These are phyloP conservation scores for Girardia tigrina DNA, from an alignment of 2,888 invertebrate species.

Conservation along the genomic window DNA sequence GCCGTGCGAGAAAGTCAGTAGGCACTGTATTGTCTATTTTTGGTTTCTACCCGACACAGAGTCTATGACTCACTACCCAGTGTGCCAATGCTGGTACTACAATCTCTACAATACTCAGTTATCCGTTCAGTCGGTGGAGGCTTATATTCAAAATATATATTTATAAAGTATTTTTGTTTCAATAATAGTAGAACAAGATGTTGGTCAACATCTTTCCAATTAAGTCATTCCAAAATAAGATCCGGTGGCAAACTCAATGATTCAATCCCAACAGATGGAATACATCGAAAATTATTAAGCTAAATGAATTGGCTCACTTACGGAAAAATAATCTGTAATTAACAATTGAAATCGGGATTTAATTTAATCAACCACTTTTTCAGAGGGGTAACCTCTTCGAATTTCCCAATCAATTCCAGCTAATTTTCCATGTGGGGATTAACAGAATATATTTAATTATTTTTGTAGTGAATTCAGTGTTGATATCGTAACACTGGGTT, in stretches of 20 bases:
- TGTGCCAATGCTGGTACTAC: too few species aligned
- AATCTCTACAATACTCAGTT: too few species aligned
- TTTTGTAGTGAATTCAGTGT: constrained; percentile 20
- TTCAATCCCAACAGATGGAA: neutral
- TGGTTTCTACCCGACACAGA: too few species aligned
- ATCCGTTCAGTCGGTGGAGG: too few species aligned
- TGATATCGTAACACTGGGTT: constrained; percentile 23
- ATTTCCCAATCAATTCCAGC: constrained; percentile 20
- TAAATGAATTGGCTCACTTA: constrained; percentile 17
- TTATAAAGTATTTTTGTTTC: too few species aligned
- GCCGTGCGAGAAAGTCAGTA: too few species aligned
- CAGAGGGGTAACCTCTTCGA: constrained; percentile 14
- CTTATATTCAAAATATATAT: too few species aligned
- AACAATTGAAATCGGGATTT: constrained; percentile 16
- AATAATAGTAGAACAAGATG: too few species aligned
- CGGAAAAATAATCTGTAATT: constrained; percentile 10
- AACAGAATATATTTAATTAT: constrained; percentile 18
- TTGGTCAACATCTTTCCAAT: neutral
- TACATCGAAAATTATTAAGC: neutral
- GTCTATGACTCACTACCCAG: too few species aligned
- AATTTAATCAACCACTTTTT: constrained; percentile 19
- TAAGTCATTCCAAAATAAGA: neutral
- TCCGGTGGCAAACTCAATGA: neutral
- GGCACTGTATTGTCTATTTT: too few species aligned
- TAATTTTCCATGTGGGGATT: constrained; percentile 23